A percentile compares a stretch with the other conserved stretches of the same genome.
Conservation (phyloP, 2,113 vertebrate species). For the Colinus virginianus region DNA sequence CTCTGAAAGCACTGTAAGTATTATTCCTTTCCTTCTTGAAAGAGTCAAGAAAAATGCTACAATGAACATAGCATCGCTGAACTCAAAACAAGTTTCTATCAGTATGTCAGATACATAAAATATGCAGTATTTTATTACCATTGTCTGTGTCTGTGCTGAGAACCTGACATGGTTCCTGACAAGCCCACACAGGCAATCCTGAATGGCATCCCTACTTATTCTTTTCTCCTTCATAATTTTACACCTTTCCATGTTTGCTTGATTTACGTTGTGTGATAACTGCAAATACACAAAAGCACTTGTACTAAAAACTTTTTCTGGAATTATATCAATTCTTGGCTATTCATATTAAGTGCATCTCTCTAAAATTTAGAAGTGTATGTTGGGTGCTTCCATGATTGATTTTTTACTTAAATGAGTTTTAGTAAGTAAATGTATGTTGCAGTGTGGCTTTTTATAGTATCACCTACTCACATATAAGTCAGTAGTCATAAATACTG, state of each 20-base stretch:
- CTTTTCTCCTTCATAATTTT: not conserved
- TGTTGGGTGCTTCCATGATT: not conserved
- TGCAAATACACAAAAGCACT: not conserved
- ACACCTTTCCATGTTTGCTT: not conserved
- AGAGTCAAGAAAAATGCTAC: not conserved
- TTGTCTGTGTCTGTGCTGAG: not conserved
- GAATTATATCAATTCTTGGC: not conserved
- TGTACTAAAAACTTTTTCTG: not conserved
- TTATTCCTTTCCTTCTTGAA: not conserved
- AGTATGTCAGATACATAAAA: not conserved
- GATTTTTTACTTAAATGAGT: not conserved
- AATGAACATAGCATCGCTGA: not conserved
- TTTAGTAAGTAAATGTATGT: not conserved
- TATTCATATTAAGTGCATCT: not conserved
- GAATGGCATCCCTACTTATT: rapidly evolving
- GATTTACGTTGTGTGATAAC: not conserved
- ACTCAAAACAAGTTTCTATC: not conserved
- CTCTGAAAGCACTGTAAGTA: conserved; percentile 90
- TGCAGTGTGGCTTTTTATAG: not conserved
- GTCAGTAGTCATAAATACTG: not conserved
- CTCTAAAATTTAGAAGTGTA: not conserved
- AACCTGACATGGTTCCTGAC: not conserved
- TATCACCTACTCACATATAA: not conserved
- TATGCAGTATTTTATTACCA: not conserved
- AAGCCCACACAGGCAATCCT: not conserved